Conservation (phyloP, 2,113 vertebrate species). For the Ondatra zibethicus region DNA sequence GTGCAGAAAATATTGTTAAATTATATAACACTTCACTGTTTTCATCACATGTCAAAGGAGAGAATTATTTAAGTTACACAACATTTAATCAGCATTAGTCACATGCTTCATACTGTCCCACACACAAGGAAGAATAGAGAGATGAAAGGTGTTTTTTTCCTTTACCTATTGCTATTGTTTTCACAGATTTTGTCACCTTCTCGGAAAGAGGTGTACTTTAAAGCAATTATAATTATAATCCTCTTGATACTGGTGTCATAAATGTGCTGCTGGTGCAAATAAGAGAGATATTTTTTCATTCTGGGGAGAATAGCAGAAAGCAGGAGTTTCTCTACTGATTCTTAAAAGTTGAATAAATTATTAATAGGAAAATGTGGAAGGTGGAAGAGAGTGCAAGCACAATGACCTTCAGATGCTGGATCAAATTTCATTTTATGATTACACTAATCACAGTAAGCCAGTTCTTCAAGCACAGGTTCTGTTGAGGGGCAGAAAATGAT, state of each 20-base stretch:
- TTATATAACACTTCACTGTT: constrained; percentile 9
- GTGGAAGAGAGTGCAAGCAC: not conserved
- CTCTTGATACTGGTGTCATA: not conserved
- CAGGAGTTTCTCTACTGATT: not conserved
- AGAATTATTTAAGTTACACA: not conserved
- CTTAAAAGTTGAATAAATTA: constrained; percentile 1
- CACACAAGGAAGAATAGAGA: not conserved
- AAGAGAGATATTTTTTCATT: not conserved
- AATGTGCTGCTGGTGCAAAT: not conserved
- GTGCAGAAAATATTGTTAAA: constrained; percentile 1
- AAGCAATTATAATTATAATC: constrained; percentile 42
- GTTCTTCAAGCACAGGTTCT: not conserved
- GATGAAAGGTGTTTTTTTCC: not conserved
- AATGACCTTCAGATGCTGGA: not conserved
- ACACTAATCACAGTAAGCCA: not conserved
- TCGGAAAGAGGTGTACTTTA: not conserved
- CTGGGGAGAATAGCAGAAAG: not conserved
- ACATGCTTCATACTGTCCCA: not conserved
- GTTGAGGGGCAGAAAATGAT: not conserved
- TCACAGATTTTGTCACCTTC: not conserved
- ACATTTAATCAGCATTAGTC: not conserved
- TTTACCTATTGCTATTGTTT: constrained; percentile 4
- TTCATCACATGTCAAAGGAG: constrained; percentile 15
- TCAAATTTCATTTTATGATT: not conserved
- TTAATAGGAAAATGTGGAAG: constrained; percentile 7